Evolutionary conservation across 2,113 vertebrate genomes (phyloP).

Genomic region (Leucosticte australis): DNA sequence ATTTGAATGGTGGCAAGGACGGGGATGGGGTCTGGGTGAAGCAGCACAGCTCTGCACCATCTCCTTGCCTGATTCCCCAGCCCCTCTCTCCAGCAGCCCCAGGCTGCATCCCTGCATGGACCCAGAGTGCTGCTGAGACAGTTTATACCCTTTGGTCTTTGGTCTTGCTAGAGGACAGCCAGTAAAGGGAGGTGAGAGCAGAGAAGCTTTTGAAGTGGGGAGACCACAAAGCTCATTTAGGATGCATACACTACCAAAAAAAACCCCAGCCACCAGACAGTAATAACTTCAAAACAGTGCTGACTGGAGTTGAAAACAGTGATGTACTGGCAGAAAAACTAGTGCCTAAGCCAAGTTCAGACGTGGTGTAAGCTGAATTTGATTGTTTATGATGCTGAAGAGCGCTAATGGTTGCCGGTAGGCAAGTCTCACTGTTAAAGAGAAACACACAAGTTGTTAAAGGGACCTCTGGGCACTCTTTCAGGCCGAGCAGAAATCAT

Average conservation of each 20-base stretch:
- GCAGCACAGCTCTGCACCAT: accelerated
- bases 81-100: not conserved
- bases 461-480: not conserved
- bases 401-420: not conserved
- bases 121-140: not conserved
- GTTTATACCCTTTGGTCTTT: conserved; percentile 24
- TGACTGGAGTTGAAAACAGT: conserved; percentile 39
- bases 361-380: conserved; percentile 10
- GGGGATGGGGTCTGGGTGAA: accelerated
- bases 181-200: not conserved
- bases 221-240: conserved; percentile 57
- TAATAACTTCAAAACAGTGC: conserved; percentile 45
- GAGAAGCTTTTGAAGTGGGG: conserved; percentile 41
- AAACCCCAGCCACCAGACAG: conserved; percentile 50
- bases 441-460: not conserved
- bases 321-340: conserved; percentile 24
- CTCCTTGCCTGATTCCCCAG: not conserved
- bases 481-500: not conserved
- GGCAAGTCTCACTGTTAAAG: not conserved
- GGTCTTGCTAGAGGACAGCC: conserved; percentile 20
- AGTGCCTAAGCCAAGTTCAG: conserved; percentile 28
- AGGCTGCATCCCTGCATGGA: not conserved
- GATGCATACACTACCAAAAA: conserved; percentile 29
- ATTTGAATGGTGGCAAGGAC: not conserved
- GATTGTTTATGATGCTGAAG: not conserved